Base-by-base conservation (phyloP, 2,888 invertebrate species). In the Drosophila bunnanda region DNA sequence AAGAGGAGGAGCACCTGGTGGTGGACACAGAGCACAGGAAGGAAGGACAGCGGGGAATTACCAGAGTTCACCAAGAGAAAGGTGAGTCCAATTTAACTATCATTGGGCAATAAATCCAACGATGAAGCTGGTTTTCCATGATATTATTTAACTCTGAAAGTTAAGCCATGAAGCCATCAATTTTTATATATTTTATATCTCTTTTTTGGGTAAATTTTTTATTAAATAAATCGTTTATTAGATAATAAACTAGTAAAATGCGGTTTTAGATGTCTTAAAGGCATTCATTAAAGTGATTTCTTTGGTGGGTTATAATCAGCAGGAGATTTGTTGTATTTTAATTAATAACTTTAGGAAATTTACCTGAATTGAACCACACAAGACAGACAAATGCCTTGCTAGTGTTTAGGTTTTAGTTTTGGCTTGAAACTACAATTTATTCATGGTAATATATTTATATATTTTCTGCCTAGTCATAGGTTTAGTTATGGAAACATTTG, bases 61-160 rank as follows among this genome's bases (percentile, higher is more conserved):
- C 65, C 44, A 36, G 38, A 46, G 44, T 65, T 62, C 46, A 17
- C 15, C 38, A 30, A 32, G 46, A 30, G 66, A 64, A 64, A 62
- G 62, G 62, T 62, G 46, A 62, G 62, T 62, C 12, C 17, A 38
- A 10, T 46, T 30, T 22, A 34, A 36, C 57, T 30, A 57, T 39
- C 30, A 6, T n/a, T 30, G 30, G 38, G 39, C 30, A 57, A 60
- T 58, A 60, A 60, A 60, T 41, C 59, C 22, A 7, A 15, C 5
- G 3, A 36, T 10, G 1, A 20, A 60, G 59, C 32, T n/a, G n/a
- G 58, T n/a, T 46, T 50, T 50, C 32, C 10, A 50, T 32, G 13
- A 20, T 17, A 15, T 13, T 20, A 30, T 28, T 20, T 38, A 55
- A 39, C 12, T 28, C 8, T 32, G 32, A 28, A 32, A 57, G 38